Evolutionary conservation across 2,888 invertebrate genomes (phyloP).

Genomic region (Sinodicranocentrus sp.): DNA sequence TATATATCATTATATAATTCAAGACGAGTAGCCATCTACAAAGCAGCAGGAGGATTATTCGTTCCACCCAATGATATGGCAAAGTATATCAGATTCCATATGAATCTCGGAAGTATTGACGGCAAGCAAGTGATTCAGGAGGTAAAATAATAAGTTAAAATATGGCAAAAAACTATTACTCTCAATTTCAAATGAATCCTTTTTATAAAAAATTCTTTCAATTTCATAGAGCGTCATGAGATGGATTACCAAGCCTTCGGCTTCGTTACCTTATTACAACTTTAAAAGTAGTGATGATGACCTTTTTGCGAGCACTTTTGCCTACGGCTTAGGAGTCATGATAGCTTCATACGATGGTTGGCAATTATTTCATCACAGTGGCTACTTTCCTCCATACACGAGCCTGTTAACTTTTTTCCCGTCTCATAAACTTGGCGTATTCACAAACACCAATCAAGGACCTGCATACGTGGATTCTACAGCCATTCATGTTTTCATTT

Average conservation of each 20-base stretch:
- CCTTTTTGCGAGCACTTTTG: neutral
- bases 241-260: slow-evolving; percentile 24
- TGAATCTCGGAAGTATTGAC: slow-evolving; percentile 58
- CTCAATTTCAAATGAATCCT: neutral
- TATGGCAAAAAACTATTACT: too few relatives aligned
- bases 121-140: slow-evolving; percentile 62
- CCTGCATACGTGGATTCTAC: neutral
- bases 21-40: slow-evolving; percentile 49
- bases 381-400: slow-evolving; percentile 56
- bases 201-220: neutral
- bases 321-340: slow-evolving; percentile 34
- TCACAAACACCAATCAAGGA: slow-evolving; percentile 42
- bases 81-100: slow-evolving; percentile 62
- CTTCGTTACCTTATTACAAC: neutral
- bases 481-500: slow-evolving; percentile 40
- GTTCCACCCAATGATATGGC: slow-evolving; percentile 57
- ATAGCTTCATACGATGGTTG: slow-evolving; percentile 32
- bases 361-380: slow-evolving; percentile 49
- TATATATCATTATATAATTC: too few relatives aligned
- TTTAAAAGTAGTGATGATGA: neutral
- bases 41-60: slow-evolving; percentile 66
- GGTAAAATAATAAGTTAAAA: slow-evolving; percentile 36
- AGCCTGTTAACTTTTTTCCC: slow-evolving; percentile 55
- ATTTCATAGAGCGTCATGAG: slow-evolving; percentile 9
- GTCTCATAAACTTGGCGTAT: slow-evolving; percentile 46